Conservation (phyloP, 2,888 invertebrate genomes). For the Teleogryllus oceanicus region DNA sequence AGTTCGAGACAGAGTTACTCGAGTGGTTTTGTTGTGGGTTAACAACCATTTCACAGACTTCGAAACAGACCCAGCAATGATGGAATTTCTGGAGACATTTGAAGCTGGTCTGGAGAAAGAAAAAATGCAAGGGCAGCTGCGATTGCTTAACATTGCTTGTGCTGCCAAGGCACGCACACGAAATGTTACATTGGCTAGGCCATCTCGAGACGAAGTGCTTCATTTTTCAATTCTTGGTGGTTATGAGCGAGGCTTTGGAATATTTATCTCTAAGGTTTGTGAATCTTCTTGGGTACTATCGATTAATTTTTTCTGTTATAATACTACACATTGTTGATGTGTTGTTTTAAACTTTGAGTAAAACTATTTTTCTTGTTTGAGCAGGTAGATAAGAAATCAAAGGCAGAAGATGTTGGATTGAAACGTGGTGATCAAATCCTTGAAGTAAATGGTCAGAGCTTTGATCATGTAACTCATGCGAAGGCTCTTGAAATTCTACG, state of each 20-base stretch:
- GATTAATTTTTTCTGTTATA: not conserved
- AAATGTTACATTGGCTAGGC: conserved; percentile 85
- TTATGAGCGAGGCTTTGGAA: conserved; percentile 79
- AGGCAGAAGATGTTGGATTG: conserved; percentile 92
- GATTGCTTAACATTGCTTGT: conserved; percentile 91
- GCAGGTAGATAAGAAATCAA: conserved; percentile 81
- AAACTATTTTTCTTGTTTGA: conserved; percentile 12
- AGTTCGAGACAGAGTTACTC: conserved; percentile 80
- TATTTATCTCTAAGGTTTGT: conserved; percentile 79
- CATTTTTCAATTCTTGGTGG: conserved; percentile 94
- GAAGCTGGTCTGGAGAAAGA: conserved; percentile 79
- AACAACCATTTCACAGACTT: conserved; percentile 98
- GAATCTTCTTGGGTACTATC: conserved; percentile 4
- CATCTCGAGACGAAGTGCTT: conserved; percentile 87
- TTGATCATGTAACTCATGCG: conserved; percentile 87
- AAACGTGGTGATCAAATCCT: conserved; percentile 97
- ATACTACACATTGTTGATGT: not conserved
- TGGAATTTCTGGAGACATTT: conserved; percentile 91
- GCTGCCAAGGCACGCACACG: conserved; percentile 93
- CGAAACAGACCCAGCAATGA: conserved; percentile 93
- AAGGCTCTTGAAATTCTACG: conserved; percentile 90
- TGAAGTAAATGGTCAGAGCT: conserved; percentile 96
- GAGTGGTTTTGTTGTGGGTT: conserved; percentile 96
- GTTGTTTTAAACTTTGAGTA: not conserved
- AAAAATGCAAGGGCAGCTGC: conserved; percentile 71